Base-by-base conservation (phyloP, 2,113 vertebrate genomes). In the Rana temporaria region DNA sequence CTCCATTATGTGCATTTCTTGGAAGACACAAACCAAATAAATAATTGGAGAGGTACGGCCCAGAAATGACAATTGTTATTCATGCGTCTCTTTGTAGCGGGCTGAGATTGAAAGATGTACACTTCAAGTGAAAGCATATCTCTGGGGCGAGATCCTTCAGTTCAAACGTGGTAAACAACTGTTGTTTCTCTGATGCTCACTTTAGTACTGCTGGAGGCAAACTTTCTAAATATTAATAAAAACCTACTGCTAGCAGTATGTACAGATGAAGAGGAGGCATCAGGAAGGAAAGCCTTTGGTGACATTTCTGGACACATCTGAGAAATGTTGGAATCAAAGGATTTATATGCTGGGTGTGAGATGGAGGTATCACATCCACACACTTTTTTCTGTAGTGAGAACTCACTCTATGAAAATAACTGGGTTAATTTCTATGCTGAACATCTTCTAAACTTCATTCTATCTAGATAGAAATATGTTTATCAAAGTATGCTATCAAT, bases 131-230 rank as follows among this genome's bases (percentile, higher is more conserved):
- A 85, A 81, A 86, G 86, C 82, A 85, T 85, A 89, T 96, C 96
- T 95, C 93, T 86, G 84, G 94, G 93, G 95, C 91, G 88, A 94
- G 88, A 94, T 88, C 86, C 89, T 89, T 92, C 88, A 93, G 94
- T 95, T 96, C 94, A 96, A 95, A 96, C 92, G 93, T 91, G 93
- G 95, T 95, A 95, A 96, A 96, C 95, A 95, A 95, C 93, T 91
- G 92, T 92, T 96, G 95, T 94, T 93, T 94, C 94, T 95, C 91
- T 95, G 94, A 94, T 93, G 93, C 91, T 91, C 95, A 91, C 90
- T 95, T 97, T 96, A 96, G 94, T 94, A 92, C 91, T 90, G 95
- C 96, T 97, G 88, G 89, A 96, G 96, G 96, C 95, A 92, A 94
- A 90, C 91, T 90, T 94, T 88, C 93, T 93, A 90, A 92, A 90